phyloP scores from a whole-genome alignment of 2,888 invertebrate genomes.

The Lacanobia oleracea region DNA sequence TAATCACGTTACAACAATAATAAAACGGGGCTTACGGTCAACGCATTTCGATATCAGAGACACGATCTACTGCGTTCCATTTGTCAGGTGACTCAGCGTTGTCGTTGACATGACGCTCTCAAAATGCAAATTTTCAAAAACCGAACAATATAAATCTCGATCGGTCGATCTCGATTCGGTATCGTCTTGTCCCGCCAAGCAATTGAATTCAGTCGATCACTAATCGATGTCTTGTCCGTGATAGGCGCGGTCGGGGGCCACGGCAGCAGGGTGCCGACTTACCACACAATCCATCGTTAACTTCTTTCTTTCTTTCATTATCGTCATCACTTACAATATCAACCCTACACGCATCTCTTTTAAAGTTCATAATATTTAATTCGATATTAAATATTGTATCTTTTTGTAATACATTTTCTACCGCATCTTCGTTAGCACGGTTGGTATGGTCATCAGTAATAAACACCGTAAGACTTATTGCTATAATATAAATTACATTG shows the following conservation, averaged over 20 bases:
- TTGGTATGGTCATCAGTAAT: slow-evolving; percentile 74
- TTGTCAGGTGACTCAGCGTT: slow-evolving; percentile 90
- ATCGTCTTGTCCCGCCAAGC: slow-evolving; percentile 89
- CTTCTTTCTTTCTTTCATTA: slow-evolving; percentile 90
- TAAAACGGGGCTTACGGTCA: slow-evolving; percentile 88
- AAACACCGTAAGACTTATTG: slow-evolving; percentile 77
- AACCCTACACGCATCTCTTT: slow-evolving; percentile 79
- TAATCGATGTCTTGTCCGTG: slow-evolving; percentile 91
- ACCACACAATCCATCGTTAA: slow-evolving; percentile 91
- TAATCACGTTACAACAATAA: slow-evolving; percentile 88
- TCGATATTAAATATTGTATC: slow-evolving; percentile 82
- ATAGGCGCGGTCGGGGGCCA: slow-evolving; percentile 89
- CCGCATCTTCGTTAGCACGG: slow-evolving; percentile 88
- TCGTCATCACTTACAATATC: slow-evolving; percentile 82
- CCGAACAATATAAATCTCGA: slow-evolving; percentile 89
- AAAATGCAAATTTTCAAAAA: slow-evolving; percentile 90
- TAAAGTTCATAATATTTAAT: slow-evolving; percentile 84
- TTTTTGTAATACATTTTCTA: slow-evolving; percentile 89
- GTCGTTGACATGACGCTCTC: slow-evolving; percentile 89
- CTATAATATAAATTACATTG: slow-evolving; percentile 81
- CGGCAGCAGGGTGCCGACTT: slow-evolving; percentile 91
- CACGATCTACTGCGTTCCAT: slow-evolving; percentile 87
- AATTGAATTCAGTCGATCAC: slow-evolving; percentile 91
- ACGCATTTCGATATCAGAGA: slow-evolving; percentile 87
- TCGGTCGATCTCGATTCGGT: slow-evolving; percentile 87